These are phyloP conservation scores for Coluber constrictor DNA, from an alignment of 2,797 vertebrate species.

Conservation along the genomic window DNA sequence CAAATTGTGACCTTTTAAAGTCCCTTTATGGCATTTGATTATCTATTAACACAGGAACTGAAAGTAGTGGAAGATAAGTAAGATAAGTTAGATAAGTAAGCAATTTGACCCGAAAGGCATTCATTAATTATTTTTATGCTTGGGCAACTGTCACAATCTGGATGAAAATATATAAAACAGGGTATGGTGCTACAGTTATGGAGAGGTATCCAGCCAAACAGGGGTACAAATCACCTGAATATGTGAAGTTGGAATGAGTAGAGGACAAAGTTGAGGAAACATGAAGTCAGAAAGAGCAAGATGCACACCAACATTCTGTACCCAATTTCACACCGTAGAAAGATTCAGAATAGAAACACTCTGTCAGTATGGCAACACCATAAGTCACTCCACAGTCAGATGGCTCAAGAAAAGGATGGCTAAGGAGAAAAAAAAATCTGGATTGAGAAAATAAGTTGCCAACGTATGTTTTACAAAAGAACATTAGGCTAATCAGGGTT, in stretches of 20 bases:
- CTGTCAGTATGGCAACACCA: neutral
- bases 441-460: slow-evolving; percentile 25
- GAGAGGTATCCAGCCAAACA: neutral
- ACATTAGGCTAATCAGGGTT: slow-evolving; percentile 34
- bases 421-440: neutral
- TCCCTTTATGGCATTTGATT: neutral
- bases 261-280: neutral
- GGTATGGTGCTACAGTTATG: neutral
- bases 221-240: neutral
- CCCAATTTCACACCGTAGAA: neutral
- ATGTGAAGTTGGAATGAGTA: neutral
- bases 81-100: neutral
- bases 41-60: neutral
- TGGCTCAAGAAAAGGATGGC: neutral
- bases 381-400: neutral
- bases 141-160: neutral
- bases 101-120: neutral
- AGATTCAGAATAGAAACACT: neutral
- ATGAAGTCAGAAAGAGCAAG: neutral
- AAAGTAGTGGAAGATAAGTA: neutral
- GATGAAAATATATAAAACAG: neutral
- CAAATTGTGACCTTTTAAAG: neutral
- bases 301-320: neutral
- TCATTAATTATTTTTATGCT: neutral
- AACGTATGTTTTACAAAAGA: slow-evolving; percentile 32